phyloP scores from a whole-genome alignment of 2,888 invertebrate genomes.

The Euzetes globulus region DNA sequence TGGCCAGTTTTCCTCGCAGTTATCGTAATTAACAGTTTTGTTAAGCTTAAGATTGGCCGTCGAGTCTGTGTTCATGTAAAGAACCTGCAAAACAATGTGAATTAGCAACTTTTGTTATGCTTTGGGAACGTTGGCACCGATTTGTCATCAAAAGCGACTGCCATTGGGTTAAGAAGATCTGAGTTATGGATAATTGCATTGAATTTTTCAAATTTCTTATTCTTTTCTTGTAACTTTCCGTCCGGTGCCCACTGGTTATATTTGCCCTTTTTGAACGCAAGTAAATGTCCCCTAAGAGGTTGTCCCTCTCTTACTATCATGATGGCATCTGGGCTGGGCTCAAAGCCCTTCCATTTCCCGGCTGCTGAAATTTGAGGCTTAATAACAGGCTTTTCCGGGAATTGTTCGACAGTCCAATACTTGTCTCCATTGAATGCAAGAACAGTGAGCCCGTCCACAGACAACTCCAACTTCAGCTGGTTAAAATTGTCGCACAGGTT shows the following conservation, averaged over 20 bases:
- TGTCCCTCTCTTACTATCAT: not conserved
- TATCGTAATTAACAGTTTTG: not conserved
- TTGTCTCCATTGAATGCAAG: not conserved
- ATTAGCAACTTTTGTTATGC: not conserved
- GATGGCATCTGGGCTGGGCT: not conserved
- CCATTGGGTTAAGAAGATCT: not conserved
- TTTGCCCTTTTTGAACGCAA: not conserved
- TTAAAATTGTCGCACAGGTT: not conserved
- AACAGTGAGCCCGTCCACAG: not conserved
- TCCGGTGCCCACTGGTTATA: not conserved
- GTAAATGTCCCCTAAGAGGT: not conserved
- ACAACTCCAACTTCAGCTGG: too few species aligned
- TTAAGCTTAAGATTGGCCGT: not conserved
- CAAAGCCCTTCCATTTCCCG: not conserved
- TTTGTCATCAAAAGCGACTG: slow-evolving; percentile 2
- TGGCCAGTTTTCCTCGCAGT: not conserved
- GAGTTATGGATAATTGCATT: not conserved
- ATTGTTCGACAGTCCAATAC: not conserved
- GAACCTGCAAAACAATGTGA: not conserved
- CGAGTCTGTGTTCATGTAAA: not conserved
- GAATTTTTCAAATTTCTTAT: not conserved
- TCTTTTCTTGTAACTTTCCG: not conserved
- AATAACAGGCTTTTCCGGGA: not conserved
- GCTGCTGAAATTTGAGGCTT: not conserved
- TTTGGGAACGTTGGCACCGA: not conserved